phyloP scores from a whole-genome alignment of 1,140 invertebrate genomes.

The Hyles euphorbiae region DNA sequence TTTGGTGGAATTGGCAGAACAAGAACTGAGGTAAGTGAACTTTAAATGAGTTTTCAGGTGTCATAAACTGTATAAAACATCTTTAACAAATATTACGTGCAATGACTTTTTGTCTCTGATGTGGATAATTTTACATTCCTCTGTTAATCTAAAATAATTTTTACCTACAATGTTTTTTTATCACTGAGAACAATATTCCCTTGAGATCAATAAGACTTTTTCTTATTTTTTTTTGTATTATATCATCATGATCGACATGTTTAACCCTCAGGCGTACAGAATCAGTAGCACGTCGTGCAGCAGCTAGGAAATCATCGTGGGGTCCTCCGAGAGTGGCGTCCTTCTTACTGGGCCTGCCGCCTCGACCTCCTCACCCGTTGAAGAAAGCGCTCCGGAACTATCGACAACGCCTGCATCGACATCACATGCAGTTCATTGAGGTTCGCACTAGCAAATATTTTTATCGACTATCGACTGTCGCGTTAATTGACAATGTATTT shows the following conservation, averaged over 20 bases:
- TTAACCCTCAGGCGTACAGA: slow-evolving; percentile 38
- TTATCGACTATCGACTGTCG: no score
- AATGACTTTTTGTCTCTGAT: no score
- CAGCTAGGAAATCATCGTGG: slow-evolving; percentile 39
- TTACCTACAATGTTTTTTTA: no score
- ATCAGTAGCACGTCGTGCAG: slow-evolving; percentile 35
- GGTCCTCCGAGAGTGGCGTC: slow-evolving; percentile 58
- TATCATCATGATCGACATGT: neutral
- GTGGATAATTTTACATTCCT: slow-evolving; percentile 3
- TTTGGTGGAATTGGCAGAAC: slow-evolving; percentile 49
- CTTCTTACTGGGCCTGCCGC: slow-evolving; percentile 61
- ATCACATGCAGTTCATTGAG: slow-evolving; percentile 61
- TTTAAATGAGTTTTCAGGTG: neutral
- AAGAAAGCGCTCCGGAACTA: slow-evolving; percentile 61
- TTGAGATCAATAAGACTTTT: no score
- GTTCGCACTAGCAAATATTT: slow-evolving; percentile 21
- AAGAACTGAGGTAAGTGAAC: slow-evolving; percentile 45
- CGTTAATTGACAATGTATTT: no score
- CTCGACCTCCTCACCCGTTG: slow-evolving; percentile 50
- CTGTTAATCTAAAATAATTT: neutral
- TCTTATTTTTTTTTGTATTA: no score
- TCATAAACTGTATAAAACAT: no score
- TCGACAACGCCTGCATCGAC: slow-evolving; percentile 48
- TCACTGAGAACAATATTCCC: no score
- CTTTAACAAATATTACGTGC: no score